Base-by-base conservation (phyloP, 2,113 vertebrate genomes). In the Tenrec ecaudatus region DNA sequence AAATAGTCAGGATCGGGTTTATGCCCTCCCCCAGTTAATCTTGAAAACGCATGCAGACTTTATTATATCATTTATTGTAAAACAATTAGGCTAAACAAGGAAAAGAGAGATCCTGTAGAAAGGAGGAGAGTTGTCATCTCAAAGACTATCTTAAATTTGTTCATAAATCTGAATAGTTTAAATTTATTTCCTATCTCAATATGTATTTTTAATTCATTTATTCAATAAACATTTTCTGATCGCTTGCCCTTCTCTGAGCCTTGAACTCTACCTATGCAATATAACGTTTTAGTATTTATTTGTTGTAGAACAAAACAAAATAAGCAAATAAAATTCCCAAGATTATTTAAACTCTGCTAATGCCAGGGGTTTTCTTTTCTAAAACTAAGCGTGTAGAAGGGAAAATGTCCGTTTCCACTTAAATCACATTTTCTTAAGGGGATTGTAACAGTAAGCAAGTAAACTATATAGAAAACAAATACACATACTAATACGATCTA, bases 331-430 rank as follows among this genome's bases (percentile, higher is more conserved):
- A 53, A 53, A 53, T 53, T 53, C 47, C 47, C 47, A 53, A 53
- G 6, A 14, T 9, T 69, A 69, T 33, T 83, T 3, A 62, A 22
- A 1, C 9, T 23, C 3, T 57, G 53, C 31, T 10, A 53, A 60
- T 66, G 25, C 7, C 25, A 84, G 43, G 53, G 23, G 8, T 1
- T 47, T 0, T 53, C 11, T 62, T 22, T 86, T 91, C 27, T 3
- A 95, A 95, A 31, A 14, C n/a, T 86, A 64, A 68, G 87, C 36
- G 81, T 33, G 53, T 38, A 76, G 40, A 91, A 84, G 2, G 33
- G n/a, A 73, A 89, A 31, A 12, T 9, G 58, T 57, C 17, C 2
- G 0, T 16, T 66, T 77, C 38, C 20, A n/a, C 43, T 64, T 43
- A 40, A 14, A 36, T 94, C 31, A 43, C 29, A 31, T 62, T 81